These are phyloP conservation scores for Whitmania pigra DNA, from an alignment of 1,140 invertebrate species.

Conservation along the genomic window DNA sequence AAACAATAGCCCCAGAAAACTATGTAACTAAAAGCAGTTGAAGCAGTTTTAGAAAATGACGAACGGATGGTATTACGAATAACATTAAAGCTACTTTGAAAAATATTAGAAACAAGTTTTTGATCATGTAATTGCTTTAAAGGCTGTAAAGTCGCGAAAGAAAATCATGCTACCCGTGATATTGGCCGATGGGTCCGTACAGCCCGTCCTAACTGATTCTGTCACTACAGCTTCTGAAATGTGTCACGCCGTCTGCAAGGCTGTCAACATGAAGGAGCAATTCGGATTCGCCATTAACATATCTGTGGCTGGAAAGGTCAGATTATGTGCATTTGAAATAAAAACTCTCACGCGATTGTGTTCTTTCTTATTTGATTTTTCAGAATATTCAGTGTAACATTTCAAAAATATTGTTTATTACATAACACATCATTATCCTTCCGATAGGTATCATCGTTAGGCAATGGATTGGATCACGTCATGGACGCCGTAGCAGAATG, in stretches of 20 bases:
- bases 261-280: slow-evolving; percentile 30
- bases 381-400: neutral
- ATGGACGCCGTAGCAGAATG: slow-evolving; percentile 40
- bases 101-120: neutral
- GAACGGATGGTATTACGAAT: neutral
- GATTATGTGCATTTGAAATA: neutral
- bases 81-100: neutral
- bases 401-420: too few species aligned
- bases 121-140: neutral
- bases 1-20: neutral
- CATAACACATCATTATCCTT: neutral
- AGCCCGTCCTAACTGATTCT: slow-evolving; percentile 34
- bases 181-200: slow-evolving; percentile 32
- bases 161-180: slow-evolving; percentile 37
- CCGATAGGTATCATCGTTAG: slow-evolving; percentile 38
- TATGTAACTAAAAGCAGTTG: too few species aligned
- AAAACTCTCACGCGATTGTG: too few species aligned
- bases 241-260: slow-evolving; percentile 30
- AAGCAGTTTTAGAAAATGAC: neutral
- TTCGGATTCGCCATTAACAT: slow-evolving; percentile 38
- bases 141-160: slow-evolving; percentile 38
- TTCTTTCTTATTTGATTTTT: too few species aligned
- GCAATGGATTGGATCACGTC: slow-evolving; percentile 35
- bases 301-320: neutral
- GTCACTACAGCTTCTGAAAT: slow-evolving; percentile 36